A percentile compares a stretch with the other conserved stretches of the same genome.
phyloP scores from a whole-genome alignment of 2,113 vertebrate genomes.

The Lipotes vexillifer region DNA sequence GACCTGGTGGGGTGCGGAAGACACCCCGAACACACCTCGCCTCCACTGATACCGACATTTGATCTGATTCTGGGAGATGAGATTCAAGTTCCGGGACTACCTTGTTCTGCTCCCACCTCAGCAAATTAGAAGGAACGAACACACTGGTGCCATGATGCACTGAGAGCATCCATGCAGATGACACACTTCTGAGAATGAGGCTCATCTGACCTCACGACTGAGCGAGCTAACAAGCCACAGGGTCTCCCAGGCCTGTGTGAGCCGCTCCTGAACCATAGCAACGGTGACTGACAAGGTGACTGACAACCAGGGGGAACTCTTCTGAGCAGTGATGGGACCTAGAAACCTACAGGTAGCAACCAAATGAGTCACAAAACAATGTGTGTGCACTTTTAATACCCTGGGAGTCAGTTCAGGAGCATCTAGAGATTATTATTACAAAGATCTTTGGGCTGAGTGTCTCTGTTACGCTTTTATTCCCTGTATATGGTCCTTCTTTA shows the following conservation, averaged over 20 bases:
- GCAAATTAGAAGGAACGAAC: not conserved
- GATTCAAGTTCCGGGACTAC: too few relatives aligned
- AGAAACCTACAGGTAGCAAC: not conserved
- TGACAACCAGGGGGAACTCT: too few relatives aligned
- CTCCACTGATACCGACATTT: not conserved
- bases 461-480: not conserved
- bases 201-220: fast-evolving
- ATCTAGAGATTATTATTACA: not conserved
- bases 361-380: not conserved
- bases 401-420: not conserved
- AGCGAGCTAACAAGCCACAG: fast-evolving
- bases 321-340: not conserved
- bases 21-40: not conserved
- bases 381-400: not conserved
- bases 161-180: fast-evolving
- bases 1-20: not conserved
- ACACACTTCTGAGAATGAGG: not conserved
- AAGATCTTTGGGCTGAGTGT: not conserved
- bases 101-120: not conserved
- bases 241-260: not conserved
- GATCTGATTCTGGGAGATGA: not conserved
- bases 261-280: not conserved
- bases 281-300: not conserved
- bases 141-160: fast-evolving
- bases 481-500: not conserved